These are phyloP conservation scores for Erpobdella octoculata DNA, from an alignment of 2,888 invertebrate species.

Conservation along the genomic window DNA sequence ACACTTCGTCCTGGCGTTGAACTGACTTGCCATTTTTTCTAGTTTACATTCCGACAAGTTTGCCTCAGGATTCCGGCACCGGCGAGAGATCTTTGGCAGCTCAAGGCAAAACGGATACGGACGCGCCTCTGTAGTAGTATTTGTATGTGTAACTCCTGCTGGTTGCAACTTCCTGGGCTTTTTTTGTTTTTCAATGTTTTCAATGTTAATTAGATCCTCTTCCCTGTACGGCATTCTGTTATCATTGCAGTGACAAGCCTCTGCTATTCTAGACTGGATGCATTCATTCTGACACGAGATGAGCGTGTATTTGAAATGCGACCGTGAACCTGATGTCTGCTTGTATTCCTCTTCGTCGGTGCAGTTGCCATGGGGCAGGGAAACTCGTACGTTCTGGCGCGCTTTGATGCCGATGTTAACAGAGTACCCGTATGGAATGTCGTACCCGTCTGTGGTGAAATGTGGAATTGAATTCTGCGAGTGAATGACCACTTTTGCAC, in stretches of 20 bases:
- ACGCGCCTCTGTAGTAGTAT: background rate
- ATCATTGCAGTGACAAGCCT: constrained; percentile 37
- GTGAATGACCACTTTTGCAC: constrained; percentile 39
- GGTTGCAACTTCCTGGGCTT: background rate
- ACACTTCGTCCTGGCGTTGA: constrained; percentile 32
- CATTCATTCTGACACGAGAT: constrained; percentile 39
- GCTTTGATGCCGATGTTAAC: constrained; percentile 39
- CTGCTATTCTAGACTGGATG: constrained; percentile 38
- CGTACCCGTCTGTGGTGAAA: constrained; percentile 38
- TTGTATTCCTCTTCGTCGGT: constrained; percentile 21
- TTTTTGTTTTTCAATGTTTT: no score
- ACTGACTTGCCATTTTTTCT: background rate
- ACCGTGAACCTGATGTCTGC: background rate
- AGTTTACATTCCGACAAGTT: background rate
- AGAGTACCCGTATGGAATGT: constrained; percentile 38
- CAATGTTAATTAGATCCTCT: background rate
- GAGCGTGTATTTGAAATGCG: constrained; percentile 36
- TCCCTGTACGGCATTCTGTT: constrained; percentile 27
- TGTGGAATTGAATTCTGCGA: constrained; percentile 37
- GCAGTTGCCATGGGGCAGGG: constrained; percentile 39
- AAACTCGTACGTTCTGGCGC: constrained; percentile 37
- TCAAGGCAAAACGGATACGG: constrained; percentile 35
- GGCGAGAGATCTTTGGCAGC: constrained; percentile 29
- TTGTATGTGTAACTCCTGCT: background rate
- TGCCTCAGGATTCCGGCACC: constrained; percentile 26